A percentile compares a stretch with the other conserved stretches of the same genome.
phyloP scores from a whole-genome alignment of 2,797 vertebrate species.

The Coreius guichenoti region DNA sequence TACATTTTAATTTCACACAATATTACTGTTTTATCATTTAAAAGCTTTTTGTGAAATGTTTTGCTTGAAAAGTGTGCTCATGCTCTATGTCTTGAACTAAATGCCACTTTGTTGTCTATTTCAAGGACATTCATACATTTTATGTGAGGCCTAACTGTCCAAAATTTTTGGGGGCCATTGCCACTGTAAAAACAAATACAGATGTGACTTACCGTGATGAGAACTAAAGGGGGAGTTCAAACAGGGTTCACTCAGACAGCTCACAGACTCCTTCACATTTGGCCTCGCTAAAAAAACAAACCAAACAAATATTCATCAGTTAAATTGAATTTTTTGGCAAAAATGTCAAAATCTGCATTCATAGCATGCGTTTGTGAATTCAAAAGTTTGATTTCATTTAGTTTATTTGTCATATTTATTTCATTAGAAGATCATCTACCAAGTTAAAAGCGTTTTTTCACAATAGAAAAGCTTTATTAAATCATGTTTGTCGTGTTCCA shows the following conservation, averaged over 20 bases:
- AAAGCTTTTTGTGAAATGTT: not conserved
- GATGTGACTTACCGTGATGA: slow-evolving; percentile 29
- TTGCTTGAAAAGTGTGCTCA: not conserved
- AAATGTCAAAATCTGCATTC: not conserved
- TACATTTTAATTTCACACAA: accelerated
- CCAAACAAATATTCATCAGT: slow-evolving; percentile 10
- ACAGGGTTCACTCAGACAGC: slow-evolving; percentile 32
- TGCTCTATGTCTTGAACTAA: not conserved
- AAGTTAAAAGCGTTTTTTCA: not conserved
- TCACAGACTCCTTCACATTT: slow-evolving; percentile 14
- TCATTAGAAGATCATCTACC: not conserved
- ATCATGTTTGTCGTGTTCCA: not conserved
- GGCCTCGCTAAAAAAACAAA: slow-evolving; percentile 43
- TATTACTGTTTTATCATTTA: not conserved
- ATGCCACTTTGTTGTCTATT: not conserved
- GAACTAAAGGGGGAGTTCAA: not conserved
- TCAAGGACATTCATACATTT: not conserved
- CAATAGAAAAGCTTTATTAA: not conserved
- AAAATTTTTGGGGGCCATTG: not conserved
- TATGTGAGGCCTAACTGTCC: not conserved
- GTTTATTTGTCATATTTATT: not conserved
- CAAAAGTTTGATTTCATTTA: not conserved
- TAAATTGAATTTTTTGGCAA: not conserved
- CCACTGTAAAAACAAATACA: not conserved
- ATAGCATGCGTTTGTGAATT: not conserved